Conservation (phyloP, 2,797 vertebrate genomes). For the Brachymystax lenok region DNA sequence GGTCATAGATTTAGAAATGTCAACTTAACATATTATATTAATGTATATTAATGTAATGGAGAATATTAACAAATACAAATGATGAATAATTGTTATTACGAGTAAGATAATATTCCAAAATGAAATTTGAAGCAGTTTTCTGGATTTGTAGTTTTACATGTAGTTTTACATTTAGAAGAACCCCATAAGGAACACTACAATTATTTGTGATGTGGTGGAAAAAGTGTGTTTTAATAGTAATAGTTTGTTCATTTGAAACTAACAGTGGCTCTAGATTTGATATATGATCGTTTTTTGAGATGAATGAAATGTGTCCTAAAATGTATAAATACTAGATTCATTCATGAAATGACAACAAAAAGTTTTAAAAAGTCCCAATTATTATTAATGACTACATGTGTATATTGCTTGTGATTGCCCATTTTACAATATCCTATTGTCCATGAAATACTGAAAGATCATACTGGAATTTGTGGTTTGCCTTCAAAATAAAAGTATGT, state of each 20-base stretch:
- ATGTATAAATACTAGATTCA: not conserved
- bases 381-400: not conserved
- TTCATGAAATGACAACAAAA: not conserved
- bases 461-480: not conserved
- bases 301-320: not conserved
- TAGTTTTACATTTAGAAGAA: not conserved
- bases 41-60: not conserved
- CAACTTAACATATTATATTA: slow-evolving; percentile 12
- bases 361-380: not conserved
- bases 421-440: too few relatives aligned
- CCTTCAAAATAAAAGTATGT: too few relatives aligned
- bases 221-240: too few relatives aligned
- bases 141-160: too few relatives aligned
- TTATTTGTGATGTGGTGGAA: not conserved
- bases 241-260: not conserved
- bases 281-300: not conserved
- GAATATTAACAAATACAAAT: not conserved
- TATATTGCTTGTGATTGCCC: not conserved
- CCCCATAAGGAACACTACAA: not conserved
- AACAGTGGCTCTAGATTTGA: not conserved
- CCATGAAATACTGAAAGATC: not conserved
- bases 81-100: not conserved
- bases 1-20: slow-evolving; percentile 30
- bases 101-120: not conserved
- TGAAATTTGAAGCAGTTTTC: not conserved